Base-by-base conservation (phyloP, 2,797 vertebrate species). In the Phoebastria nigripes region DNA sequence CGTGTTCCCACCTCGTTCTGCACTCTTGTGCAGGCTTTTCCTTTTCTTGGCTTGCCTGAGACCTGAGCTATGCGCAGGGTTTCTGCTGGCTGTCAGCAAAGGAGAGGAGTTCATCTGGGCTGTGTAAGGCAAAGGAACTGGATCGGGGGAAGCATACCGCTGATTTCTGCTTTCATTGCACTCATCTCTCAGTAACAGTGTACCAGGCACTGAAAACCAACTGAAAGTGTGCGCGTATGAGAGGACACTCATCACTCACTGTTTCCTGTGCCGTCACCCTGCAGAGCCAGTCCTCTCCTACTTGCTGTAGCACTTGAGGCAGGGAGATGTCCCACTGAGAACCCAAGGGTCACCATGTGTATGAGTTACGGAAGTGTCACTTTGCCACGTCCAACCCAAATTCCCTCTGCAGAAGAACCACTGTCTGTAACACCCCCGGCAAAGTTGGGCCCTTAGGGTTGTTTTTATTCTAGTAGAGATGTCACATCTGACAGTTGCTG, bases 401-500 rank as follows among this genome's bases (percentile, higher is more conserved):
- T 63, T 52, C 72, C 62, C 46, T 83, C 59, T 70, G 76, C 51
- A 76, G 54, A 81, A 65, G 35, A 81, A 26, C 24, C 61, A 31
- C 54, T 79, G 52, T 66, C 83, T 52, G 41, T 69, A 91, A 91
- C 67, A 24, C 52, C 63, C 58, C 8, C 52, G 78, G 89, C 55
- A 90, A 83, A 94, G 63, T 6, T 44, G 72, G 82, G 44, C 86
- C 71, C 58, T 71, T 26, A 54, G 66, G 74, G 71, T 87, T 92
- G 93, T 92, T 96, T 95, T 97, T 86, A 94, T 97, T 96, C 95
- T 76, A 84, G 94, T 82, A 94, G 91, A 95, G 82, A 97, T 96
- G 96, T 97, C 92, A 94, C 0, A 21, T 93, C 92, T 97, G 97
- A 97, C 93, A 95, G 93, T 88, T 94, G 49, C 95, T 26, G 25